phyloP scores from a whole-genome alignment of 1,140 invertebrate genomes.

The Drosophila lowei region DNA sequence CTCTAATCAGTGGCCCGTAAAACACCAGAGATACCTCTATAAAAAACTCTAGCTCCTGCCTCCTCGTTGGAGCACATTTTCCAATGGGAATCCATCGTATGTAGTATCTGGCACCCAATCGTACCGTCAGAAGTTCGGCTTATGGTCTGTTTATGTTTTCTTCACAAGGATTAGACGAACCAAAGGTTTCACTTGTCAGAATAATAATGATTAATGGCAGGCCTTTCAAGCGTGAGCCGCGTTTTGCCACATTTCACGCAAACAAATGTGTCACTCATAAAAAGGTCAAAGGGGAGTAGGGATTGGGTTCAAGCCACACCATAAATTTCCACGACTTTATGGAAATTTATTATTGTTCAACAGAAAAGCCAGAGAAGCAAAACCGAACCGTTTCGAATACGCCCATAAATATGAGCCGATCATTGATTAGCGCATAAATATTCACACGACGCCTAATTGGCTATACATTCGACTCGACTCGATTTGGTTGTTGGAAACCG shows the following conservation, averaged over 20 bases:
- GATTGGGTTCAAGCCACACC: slow-evolving; percentile 12
- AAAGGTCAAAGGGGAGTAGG: slow-evolving; percentile 16
- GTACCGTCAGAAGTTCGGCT: no score
- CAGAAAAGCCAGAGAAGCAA: slow-evolving; percentile 14
- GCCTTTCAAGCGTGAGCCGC: slow-evolving; percentile 4
- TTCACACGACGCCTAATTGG: slow-evolving; percentile 54
- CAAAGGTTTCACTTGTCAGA: slow-evolving; percentile 16
- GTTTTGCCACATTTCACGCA: slow-evolving; percentile 32
- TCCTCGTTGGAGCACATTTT: no score
- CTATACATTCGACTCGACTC: slow-evolving; percentile 1
- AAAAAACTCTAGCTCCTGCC: no score
- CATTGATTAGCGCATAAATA: slow-evolving; percentile 74
- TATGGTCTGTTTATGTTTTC: no score
- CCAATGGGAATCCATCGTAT: no score
- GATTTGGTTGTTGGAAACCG: slow-evolving; percentile 1
- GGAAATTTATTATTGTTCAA: slow-evolving; percentile 26
- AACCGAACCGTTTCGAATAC: slow-evolving; percentile 20
- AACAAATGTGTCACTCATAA: slow-evolving; percentile 34
- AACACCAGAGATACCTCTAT: no score
- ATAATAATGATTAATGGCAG: slow-evolving; percentile 34
- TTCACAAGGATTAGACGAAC: slow-evolving; percentile 11
- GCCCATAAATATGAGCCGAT: slow-evolving; percentile 43
- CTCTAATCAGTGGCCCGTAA: no score
- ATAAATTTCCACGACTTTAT: slow-evolving; percentile 36
- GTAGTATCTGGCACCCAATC: no score